A percentile compares a stretch with the other conserved stretches of the same genome.
phyloP scores from a whole-genome alignment of 2,113 vertebrate species.

The Fregata magnificens region DNA sequence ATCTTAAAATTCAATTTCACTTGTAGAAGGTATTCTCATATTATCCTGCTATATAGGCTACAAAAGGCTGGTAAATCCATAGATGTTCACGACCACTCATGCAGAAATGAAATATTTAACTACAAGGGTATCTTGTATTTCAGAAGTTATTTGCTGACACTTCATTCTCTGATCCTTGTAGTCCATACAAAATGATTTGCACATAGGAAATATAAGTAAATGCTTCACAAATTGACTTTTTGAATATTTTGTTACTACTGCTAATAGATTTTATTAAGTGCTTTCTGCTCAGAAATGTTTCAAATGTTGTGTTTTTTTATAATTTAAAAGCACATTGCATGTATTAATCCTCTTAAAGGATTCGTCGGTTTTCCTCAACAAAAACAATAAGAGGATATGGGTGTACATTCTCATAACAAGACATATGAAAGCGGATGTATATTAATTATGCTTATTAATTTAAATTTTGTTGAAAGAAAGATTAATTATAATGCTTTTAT shows the following conservation, averaged over 20 bases:
- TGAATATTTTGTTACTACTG: constrained; percentile 66
- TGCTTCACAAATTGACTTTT: constrained; percentile 63
- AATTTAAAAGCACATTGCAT: constrained; percentile 56
- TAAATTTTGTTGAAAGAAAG: constrained; percentile 49
- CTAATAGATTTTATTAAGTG: constrained; percentile 67
- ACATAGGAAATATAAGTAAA: constrained; percentile 66
- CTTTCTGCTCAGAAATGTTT: constrained; percentile 55
- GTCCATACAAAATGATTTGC: constrained; percentile 70
- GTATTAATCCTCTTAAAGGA: constrained; percentile 50
- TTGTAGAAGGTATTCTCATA: constrained; percentile 63
- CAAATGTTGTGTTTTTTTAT: constrained; percentile 25
- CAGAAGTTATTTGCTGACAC: constrained; percentile 74
- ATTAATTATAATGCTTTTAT: constrained; percentile 46
- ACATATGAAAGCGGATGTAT: constrained; percentile 10
- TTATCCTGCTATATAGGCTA: constrained; percentile 63
- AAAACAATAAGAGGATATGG: constrained; percentile 49
- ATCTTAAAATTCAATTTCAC: constrained; percentile 72
- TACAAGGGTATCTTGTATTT: constrained; percentile 72
- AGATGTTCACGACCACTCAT: constrained; percentile 68
- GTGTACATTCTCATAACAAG: constrained; percentile 44
- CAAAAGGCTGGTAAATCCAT: constrained; percentile 69
- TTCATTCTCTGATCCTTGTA: constrained; percentile 73
- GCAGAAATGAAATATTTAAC: constrained; percentile 80
- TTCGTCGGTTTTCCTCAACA: constrained; percentile 38
- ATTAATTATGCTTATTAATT: constrained; percentile 72